A percentile compares a stretch with the other conserved stretches of the same genome.
phyloP scores from a whole-genome alignment of 2,888 invertebrate genomes.

The Ectemnius lituratus region DNA sequence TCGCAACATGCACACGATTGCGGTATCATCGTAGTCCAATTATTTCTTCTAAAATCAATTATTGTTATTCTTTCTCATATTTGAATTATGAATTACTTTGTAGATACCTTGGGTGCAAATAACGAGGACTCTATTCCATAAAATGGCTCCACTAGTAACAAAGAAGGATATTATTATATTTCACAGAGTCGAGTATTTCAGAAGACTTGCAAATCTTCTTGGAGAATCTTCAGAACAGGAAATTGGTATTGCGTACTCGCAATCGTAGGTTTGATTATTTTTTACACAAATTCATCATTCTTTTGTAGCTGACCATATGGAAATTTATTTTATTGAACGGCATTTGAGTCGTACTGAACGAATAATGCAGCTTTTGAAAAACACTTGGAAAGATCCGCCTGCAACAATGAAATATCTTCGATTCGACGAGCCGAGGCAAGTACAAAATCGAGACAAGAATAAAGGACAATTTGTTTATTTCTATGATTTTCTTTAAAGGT shows the following conservation, averaged over 20 bases:
- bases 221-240: background rate
- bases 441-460: background rate
- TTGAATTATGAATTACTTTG: no score
- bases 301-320: conserved; percentile 2
- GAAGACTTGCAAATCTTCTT: background rate
- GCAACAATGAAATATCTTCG: background rate
- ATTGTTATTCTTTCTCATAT: no score
- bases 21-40: no score
- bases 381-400: background rate
- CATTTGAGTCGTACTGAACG: background rate
- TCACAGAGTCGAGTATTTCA: background rate
- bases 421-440: background rate
- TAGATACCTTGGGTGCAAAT: background rate
- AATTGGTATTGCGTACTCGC: background rate
- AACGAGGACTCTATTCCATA: background rate
- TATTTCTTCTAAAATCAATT: no score
- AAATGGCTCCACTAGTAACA: background rate
- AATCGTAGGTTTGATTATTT: background rate
- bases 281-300: background rate
- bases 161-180: background rate
- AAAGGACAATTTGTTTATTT: background rate
- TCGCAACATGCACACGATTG: no score
- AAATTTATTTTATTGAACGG: conserved; percentile 4
- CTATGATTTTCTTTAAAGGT: background rate
- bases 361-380: background rate